Conservation (phyloP, 2,797 vertebrate genomes). For the Cirrhinus molitorella region DNA sequence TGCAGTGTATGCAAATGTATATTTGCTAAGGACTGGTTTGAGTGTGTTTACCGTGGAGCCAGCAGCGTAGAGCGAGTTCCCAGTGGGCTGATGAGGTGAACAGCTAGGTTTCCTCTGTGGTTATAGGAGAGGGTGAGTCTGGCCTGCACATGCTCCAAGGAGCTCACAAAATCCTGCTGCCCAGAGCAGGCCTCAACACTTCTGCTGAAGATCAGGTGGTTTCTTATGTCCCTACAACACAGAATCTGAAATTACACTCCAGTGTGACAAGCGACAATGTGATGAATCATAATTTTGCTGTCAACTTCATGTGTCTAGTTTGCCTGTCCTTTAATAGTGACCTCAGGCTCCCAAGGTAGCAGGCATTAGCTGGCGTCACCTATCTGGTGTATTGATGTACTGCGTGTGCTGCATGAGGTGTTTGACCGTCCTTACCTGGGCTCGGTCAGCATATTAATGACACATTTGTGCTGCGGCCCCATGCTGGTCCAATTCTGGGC, state of each 20-base stretch:
- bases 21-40: conserved; percentile 40
- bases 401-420: conserved; percentile 8
- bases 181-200: conserved; percentile 89
- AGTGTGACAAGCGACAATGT: neutral
- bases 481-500: conserved; percentile 93
- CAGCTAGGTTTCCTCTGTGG: conserved; percentile 92
- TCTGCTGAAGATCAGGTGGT: conserved; percentile 87
- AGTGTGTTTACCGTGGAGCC: conserved; percentile 85
- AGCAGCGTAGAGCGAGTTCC: conserved; percentile 94
- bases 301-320: neutral
- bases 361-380: conserved; percentile 10
- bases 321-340: neutral
- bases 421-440: conserved; percentile 80
- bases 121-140: conserved; percentile 92
- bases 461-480: conserved; percentile 90
- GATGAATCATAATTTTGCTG: neutral
- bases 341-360: conserved; percentile 2
- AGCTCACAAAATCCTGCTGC: conserved; percentile 84
- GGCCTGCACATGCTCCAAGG: conserved; percentile 92
- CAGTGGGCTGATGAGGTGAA: conserved; percentile 93
- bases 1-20: neutral
- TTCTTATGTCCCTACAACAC: conserved; percentile 87
- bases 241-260: conserved; percentile 9
- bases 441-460: conserved; percentile 87
- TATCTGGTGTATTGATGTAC: conserved; percentile 11